Percentiles rank a stretch among this genome's conserved stretches.
These are phyloP conservation scores for Indicator maculatus DNA, from an alignment of 2,113 vertebrate genomes.

Conservation along the genomic window DNA sequence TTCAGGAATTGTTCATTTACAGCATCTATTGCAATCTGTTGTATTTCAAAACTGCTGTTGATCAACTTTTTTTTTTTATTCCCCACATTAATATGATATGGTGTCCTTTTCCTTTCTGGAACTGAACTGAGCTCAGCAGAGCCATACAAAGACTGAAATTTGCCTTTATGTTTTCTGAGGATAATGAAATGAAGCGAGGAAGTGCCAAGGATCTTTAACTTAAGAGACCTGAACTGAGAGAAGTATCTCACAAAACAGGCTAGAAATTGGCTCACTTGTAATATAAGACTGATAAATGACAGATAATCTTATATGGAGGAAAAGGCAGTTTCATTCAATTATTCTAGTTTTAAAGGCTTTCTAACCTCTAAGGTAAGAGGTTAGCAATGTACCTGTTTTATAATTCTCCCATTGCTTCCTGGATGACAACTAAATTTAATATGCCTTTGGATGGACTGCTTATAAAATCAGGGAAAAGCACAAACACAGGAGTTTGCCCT, in stretches of 20 bases:
- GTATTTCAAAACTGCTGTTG: constrained; percentile 29
- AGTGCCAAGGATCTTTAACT: not conserved
- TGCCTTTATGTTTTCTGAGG: not conserved
- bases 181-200: not conserved
- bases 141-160: not conserved
- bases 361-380: not conserved
- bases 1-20: constrained; percentile 53
- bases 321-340: not conserved
- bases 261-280: not conserved
- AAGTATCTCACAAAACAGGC: not conserved
- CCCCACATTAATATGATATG: not conserved
- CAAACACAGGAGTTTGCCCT: not conserved
- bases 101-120: not conserved
- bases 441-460: not conserved
- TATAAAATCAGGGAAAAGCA: not conserved
- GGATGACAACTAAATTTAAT: not conserved
- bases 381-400: not conserved
- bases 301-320: not conserved
- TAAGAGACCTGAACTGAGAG: not conserved
- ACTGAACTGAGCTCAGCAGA: not conserved
- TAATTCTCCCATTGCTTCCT: not conserved
- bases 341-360: constrained; percentile 10
- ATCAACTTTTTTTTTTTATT: not conserved
- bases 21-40: constrained; percentile 49
- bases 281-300: not conserved